Percentiles rank a stretch among this genome's conserved stretches.
These are phyloP conservation scores for Eurosta solidaginis DNA, from an alignment of 1,140 invertebrate genomes.

Conservation along the genomic window DNA sequence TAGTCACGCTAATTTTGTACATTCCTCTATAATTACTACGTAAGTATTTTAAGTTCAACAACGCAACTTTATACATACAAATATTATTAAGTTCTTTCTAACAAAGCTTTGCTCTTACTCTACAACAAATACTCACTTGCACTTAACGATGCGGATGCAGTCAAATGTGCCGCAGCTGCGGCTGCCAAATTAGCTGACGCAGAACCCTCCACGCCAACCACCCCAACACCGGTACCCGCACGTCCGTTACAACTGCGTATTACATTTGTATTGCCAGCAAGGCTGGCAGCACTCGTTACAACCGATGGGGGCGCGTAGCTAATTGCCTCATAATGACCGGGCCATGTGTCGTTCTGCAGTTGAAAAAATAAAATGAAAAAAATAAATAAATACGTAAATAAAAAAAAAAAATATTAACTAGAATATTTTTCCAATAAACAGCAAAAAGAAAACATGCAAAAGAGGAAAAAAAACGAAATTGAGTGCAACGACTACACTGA, in stretches of 20 bases:
- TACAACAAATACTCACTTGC: conserved; percentile 61
- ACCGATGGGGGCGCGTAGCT: conserved; percentile 43
- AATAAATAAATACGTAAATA: not conserved
- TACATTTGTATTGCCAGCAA: conserved; percentile 47
- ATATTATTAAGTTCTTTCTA: too few species aligned
- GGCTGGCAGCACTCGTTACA: conserved; percentile 28
- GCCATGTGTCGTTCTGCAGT: conserved; percentile 49
- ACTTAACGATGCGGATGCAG: conserved; percentile 61
- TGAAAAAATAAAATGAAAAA: not conserved
- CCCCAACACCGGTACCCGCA: conserved; percentile 40
- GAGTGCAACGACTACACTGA: not conserved
- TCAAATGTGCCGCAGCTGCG: conserved; percentile 44
- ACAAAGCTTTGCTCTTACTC: not conserved
- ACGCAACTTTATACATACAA: too few species aligned
- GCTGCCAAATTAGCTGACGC: conserved; percentile 11
- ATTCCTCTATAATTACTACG: too few species aligned
- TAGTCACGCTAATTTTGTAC: too few species aligned
- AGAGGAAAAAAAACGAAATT: conserved; percentile 16
- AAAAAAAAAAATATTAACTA: not conserved
- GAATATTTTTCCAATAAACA: not conserved
- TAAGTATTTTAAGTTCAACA: too few species aligned
- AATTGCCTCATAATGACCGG: conserved; percentile 49
- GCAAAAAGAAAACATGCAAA: not conserved
- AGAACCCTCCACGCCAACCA: conserved; percentile 39
- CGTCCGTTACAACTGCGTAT: conserved; percentile 50